Base-by-base conservation (phyloP, 1,140 invertebrate species). In the Pteromalus puparum region DNA sequence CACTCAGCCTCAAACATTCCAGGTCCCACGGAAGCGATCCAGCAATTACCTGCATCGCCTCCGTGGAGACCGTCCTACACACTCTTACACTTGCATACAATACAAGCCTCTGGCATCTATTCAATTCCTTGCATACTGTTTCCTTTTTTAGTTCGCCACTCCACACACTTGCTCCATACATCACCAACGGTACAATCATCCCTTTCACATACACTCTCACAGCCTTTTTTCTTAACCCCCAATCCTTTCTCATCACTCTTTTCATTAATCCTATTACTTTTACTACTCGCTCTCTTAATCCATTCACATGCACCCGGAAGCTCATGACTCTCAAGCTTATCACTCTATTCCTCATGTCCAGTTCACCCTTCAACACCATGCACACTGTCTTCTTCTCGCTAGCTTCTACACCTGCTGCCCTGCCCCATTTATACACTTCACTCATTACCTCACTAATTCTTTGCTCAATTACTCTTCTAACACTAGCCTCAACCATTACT, bases 61-160 rank as follows among this genome's bases (percentile, higher is more conserved):
- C 87, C 15, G 87, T 89, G 13, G 89, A 89, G n/a, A 90, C 88
- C 30, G 88, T 91, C 1, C 84, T 75, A 85, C 88, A 90, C 26
- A 89, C 87, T 21, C 74, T 74, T 9, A 89, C 42, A 65, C 86
- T 88, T 34, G 85, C 88, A 18, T 88, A 73, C 48, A 91, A 48
- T n/a, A 88, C 88, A 0, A 85, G n/a, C 65, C 87, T 82, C 72
- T 90, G 87, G 46, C 83, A 88, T 12, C 74, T 74, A 88, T 87
- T 0, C 85, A 26, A 65, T 87, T 82, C 72, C 89, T 38, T 7
- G 0, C 9, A 10, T 7, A 38, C 38, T 38, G 4, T 38, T 9
- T 9, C 9, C 38, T 38, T 38, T 38, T 9, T 7, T 9, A 38
- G 9, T 7, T 38, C 38, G 9, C 9, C 9, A 10, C 7, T 9